phyloP scores from a whole-genome alignment of 2,113 vertebrate species.

The Seriola dumerili region DNA sequence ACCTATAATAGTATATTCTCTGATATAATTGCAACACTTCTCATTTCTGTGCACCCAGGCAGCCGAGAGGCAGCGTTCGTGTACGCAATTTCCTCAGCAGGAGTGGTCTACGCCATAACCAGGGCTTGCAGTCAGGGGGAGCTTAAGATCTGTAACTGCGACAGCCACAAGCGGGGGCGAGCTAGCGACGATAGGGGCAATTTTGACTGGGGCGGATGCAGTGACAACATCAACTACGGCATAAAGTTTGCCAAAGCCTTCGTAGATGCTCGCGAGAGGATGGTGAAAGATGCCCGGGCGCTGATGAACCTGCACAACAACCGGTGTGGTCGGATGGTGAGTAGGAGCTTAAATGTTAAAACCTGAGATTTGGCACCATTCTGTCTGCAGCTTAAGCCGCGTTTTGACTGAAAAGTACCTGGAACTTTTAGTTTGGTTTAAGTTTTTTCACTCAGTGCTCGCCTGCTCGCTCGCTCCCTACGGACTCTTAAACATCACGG shows the following conservation, averaged over 20 bases:
- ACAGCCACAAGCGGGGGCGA: conserved; percentile 90
- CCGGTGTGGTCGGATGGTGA: conserved; percentile 97
- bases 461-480: too few species aligned
- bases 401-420: too few species aligned
- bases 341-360: conserved; percentile 49
- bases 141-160: conserved; percentile 93
- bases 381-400: too few species aligned
- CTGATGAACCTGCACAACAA: conserved; percentile 99
- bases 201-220: conserved; percentile 99
- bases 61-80: conserved; percentile 98
- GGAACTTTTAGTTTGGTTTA: too few species aligned
- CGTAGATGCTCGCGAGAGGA: conserved; percentile 95
- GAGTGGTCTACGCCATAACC: conserved; percentile 97
- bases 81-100: conserved; percentile 97
- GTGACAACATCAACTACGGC: conserved; percentile 97
- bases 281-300: conserved; percentile 94
- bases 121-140: conserved; percentile 97
- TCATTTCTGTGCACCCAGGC: conserved; percentile 77
- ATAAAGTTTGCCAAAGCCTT: conserved; percentile 96
- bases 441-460: too few species aligned
- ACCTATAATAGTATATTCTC: not conserved
- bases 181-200: conserved; percentile 89
- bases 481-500: too few species aligned
- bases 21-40: not conserved
- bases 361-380: not conserved